phyloP scores from a whole-genome alignment of 2,888 invertebrate species.

The Neuroscelio doddi region DNA sequence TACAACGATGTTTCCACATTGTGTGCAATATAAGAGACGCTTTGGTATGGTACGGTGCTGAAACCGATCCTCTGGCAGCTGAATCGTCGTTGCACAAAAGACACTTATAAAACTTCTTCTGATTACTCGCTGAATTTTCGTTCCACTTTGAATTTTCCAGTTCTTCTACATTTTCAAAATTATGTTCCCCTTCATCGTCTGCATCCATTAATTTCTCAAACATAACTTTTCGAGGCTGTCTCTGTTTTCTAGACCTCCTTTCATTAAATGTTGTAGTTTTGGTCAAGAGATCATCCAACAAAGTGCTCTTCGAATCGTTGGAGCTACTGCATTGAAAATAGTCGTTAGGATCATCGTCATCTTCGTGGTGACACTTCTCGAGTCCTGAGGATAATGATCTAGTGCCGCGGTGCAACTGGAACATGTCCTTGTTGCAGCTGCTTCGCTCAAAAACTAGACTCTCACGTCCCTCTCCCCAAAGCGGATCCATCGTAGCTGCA shows the following conservation, averaged over 20 bases:
- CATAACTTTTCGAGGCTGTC: slow-evolving; percentile 73
- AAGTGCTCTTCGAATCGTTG: slow-evolving; percentile 4
- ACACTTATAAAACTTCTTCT: slow-evolving; percentile 56
- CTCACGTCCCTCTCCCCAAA: slow-evolving; percentile 56
- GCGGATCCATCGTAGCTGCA: slow-evolving; percentile 57
- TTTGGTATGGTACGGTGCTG: slow-evolving; percentile 72
- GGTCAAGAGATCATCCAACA: too few species aligned
- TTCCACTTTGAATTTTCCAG: neutral
- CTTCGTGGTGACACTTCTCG: slow-evolving; percentile 41
- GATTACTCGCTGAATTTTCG: neutral
- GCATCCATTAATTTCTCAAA: slow-evolving; percentile 49
- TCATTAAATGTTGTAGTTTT: slow-evolving; percentile 36
- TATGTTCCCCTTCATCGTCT: slow-evolving; percentile 25
- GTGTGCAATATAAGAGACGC: slow-evolving; percentile 73
- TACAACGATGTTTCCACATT: slow-evolving; percentile 73
- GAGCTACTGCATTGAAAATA: slow-evolving; percentile 36
- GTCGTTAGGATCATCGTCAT: slow-evolving; percentile 27
- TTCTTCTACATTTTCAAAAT: slow-evolving; percentile 5
- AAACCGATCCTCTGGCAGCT: slow-evolving; percentile 66
- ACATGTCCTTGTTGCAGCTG: slow-evolving; percentile 59
- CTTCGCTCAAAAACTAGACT: slow-evolving; percentile 42
- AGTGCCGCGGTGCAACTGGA: slow-evolving; percentile 28
- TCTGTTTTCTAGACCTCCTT: slow-evolving; percentile 73
- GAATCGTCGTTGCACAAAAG: slow-evolving; percentile 64
- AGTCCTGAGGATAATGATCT: slow-evolving; percentile 32